phyloP scores from a whole-genome alignment of 2,113 vertebrate species.

The Oophaga pumilio region DNA sequence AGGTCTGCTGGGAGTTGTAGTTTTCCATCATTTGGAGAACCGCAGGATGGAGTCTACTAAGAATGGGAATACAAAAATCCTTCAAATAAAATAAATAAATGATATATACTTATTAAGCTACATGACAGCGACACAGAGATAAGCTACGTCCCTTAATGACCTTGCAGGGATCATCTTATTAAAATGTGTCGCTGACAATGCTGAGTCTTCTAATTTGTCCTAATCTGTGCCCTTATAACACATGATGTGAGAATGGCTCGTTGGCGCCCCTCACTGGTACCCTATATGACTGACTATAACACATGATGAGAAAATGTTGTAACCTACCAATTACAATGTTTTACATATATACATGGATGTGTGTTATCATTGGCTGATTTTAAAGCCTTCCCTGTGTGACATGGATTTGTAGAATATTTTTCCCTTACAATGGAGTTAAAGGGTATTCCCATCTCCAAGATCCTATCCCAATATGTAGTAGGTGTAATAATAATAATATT shows the following conservation, averaged over 20 bases:
- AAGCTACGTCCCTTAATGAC: background rate
- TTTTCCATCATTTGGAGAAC: background rate
- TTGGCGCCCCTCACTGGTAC: no score
- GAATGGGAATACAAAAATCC: background rate
- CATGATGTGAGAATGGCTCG: background rate
- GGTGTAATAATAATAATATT: no score
- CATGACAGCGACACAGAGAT: background rate
- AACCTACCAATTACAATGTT: no score
- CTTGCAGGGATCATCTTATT: constrained; percentile 47
- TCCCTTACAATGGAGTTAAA: no score
- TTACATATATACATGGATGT: no score
- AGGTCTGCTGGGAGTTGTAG: background rate
- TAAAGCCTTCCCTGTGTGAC: no score
- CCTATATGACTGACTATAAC: background rate
- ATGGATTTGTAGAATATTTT: no score
- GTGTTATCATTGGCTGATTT: no score
- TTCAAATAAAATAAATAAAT: background rate
- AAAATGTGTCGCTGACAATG: constrained; percentile 14
- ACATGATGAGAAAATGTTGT: background rate
- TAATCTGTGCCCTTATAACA: constrained; percentile 9
- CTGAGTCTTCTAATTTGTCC: constrained; percentile 31
- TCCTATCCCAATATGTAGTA: no score
- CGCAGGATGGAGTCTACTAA: background rate
- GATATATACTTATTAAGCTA: no score
- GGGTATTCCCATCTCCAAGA: no score